Evolutionary conservation across 2,888 invertebrate species (phyloP).

Genomic region (Podabrus alpinus): DNA sequence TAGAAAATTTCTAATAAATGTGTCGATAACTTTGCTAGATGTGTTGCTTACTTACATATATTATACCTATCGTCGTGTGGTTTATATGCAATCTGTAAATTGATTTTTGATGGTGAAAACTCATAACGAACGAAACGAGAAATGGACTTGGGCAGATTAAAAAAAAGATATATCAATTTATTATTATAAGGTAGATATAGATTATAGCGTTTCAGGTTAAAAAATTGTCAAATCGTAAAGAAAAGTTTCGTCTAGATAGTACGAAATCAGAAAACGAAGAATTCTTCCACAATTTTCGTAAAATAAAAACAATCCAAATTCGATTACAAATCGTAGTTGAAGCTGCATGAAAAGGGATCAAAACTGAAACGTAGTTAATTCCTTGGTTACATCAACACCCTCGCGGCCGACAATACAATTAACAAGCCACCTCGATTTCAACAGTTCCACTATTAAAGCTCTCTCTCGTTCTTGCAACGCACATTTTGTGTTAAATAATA

Average conservation of each 20-base stretch:
- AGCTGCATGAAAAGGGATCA: conserved; percentile 6
- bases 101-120: background rate
- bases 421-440: conserved; percentile 31
- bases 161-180: no score
- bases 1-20: background rate
- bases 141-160: background rate
- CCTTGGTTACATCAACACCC: conserved; percentile 20
- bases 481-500: background rate
- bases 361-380: conserved; percentile 17
- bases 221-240: background rate
- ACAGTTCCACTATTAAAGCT: conserved; percentile 32
- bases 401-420: conserved; percentile 35
- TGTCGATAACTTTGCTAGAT: background rate
- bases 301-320: background rate
- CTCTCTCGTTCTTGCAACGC: conserved; percentile 25
- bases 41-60: no score
- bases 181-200: no score
- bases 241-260: background rate
- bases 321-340: background rate
- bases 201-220: no score
- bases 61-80: background rate
- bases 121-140: background rate
- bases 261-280: background rate
- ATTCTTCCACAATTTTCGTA: background rate
- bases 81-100: background rate